Base-by-base conservation (phyloP, 1,140 invertebrate genomes). In the Acromyrmex heyeri region DNA sequence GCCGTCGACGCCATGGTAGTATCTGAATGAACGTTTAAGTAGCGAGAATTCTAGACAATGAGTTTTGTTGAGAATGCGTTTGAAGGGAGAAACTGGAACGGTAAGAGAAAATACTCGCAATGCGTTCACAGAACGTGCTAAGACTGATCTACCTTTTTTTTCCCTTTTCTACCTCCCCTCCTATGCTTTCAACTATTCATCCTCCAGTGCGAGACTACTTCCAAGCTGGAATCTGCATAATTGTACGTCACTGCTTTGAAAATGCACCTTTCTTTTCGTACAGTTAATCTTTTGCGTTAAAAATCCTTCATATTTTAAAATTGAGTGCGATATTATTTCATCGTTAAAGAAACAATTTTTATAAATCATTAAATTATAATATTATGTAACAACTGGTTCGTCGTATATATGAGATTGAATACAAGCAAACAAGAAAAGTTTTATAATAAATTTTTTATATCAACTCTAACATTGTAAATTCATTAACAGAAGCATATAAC, bases 131-230 rank as follows among this genome's bases (percentile, higher is more conserved):
- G 79, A n/a, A 73, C 55, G 55, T 34, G 69, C 69, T 55, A 75
- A 83, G 79, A 44, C 14, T 24, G 38, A 38, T 50, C 69, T 61
- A 73, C 27, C 2, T 44, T 75, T 83, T 81, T 75, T 78, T 55
- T n/a, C 50, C 16, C 24, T 5, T 18, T 59, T 30, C 48, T 21
- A 53, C 14, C 64, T 8, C 2, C n/a, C 10, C 34, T 24, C 24
- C 82, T 76, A 75, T 61, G 72, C 75, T 53, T 34, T 88, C 65
- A 75, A 62, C 57, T 88, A 81, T 89, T 79, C 88, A 88, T 88
- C 55, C 69, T 44, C 57, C 67, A 12, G 69, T 67, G 82, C 21
- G 61, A 61, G 73, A 89, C 73, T 76, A 81, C 82, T 89, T 69
- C 55, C 59, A 21, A 21, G 53, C 18, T 57, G 55, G 55, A 86